Base-by-base conservation (phyloP, 2,888 invertebrate genomes). In the Lamproptera curius region DNA sequence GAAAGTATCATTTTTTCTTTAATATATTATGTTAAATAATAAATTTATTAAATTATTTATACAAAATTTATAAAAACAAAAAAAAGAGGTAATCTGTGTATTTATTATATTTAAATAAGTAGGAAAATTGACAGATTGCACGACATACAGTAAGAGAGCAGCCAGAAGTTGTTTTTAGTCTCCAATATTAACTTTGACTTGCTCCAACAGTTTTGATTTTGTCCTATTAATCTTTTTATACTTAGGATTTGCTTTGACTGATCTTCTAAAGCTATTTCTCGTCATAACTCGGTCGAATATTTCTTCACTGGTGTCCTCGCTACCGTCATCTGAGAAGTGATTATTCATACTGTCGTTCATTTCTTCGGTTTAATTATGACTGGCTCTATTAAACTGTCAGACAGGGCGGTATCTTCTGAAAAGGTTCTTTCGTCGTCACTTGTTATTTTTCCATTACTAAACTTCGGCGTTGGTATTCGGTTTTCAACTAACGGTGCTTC, bases 261-360 rank as follows among this genome's bases (percentile, higher is more conserved):
- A 87, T 59, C 81, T 65, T 61, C 87, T 69, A 11, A 84, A 67
- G 52, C 87, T 87, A 53, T 76, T 86, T 60, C 87, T 76, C 0
- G 77, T 75, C 87, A 87, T 87, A 0, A 87, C 86, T 59, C 86
- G 70, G 31, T 87, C 82, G 47, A 87, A 87, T 38, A 80, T 69
- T 67, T 87, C 87, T 70, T 87, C 87, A 73, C 87, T 85, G 58
- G 86, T 85, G 23, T 86, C 87, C 52, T 86, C 87, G 45, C 87
- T 87, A 15, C 82, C 87, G 38, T 87, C 87, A 60, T 87, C 87
- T 47, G 87, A 86, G 54, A 85, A 87, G 51, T 87, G 84, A 53
- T 87, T 87, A 47, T 79, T 86, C 87, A 86, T 85, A 54, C 87
- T 87, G 28, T 87, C 87, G 26, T 82, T 85, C 51, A 79, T 62